These are phyloP conservation scores for Harmothoe impar DNA, from an alignment of 2,888 invertebrate species.

Conservation along the genomic window DNA sequence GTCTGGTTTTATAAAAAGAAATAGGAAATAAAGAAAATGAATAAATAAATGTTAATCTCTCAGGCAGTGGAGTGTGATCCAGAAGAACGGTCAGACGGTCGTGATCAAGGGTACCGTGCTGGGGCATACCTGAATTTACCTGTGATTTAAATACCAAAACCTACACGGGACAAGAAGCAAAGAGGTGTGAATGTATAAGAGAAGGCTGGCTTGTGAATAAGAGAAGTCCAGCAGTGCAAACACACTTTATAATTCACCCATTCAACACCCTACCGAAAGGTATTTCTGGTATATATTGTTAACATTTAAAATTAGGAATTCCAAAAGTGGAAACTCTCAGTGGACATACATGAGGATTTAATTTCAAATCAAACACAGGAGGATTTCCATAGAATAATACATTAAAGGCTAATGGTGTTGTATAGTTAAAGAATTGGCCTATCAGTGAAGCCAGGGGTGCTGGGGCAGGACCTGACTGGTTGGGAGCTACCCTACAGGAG, in stretches of 20 bases:
- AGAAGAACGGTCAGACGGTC: background rate
- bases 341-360: too few species aligned
- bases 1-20: background rate
- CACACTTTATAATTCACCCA: too few species aligned
- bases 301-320: too few species aligned
- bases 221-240: background rate
- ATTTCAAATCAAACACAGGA: too few species aligned
- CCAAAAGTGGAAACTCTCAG: too few species aligned
- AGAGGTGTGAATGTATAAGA: background rate
- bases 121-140: background rate
- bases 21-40: background rate
- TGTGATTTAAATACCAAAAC: background rate
- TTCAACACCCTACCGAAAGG: too few species aligned
- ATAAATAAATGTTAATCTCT: slow-evolving; percentile 7
- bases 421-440: too few species aligned
- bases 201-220: background rate
- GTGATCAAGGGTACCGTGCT: slow-evolving; percentile 17
- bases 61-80: background rate
- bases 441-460: too few species aligned
- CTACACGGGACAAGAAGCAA: background rate
- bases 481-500: background rate
- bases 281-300: too few species aligned
- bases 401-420: too few species aligned
- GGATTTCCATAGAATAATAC: too few species aligned
- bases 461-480: too few species aligned